These are phyloP conservation scores for Balaeniceps rex DNA, from an alignment of 2,113 vertebrate species.

Conservation along the genomic window DNA sequence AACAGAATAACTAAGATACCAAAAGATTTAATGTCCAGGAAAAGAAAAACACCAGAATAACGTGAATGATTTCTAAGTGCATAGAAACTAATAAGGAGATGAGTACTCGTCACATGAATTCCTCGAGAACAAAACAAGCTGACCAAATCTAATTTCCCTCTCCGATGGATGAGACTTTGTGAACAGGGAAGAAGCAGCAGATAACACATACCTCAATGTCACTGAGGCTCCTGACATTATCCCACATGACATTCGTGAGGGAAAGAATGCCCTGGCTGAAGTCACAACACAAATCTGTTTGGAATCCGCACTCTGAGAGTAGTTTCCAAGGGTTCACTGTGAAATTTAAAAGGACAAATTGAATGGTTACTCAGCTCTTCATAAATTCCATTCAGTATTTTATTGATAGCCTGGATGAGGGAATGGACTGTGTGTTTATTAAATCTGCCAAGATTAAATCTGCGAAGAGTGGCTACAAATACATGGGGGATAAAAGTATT, in stretches of 20 bases:
- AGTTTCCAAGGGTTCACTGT: not conserved
- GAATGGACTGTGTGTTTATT: conserved; percentile 45
- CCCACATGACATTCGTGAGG: not conserved
- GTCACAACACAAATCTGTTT: not conserved
- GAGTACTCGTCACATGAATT: not conserved
- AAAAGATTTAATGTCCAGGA: not conserved
- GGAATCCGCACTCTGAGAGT: not conserved
- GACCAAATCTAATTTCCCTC: not conserved
- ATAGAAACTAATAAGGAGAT: not conserved
- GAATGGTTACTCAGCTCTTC: conserved; percentile 30
- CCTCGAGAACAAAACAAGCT: not conserved
- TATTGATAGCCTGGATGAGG: conserved; percentile 45
- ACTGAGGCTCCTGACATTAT: not conserved
- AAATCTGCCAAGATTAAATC: conserved; percentile 59
- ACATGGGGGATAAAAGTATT: not conserved
- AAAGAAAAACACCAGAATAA: not conserved
- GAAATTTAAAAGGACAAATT: conserved; percentile 22
- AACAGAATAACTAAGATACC: not conserved
- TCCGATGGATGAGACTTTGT: not conserved
- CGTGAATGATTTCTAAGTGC: not conserved
- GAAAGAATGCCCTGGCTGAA: not conserved
- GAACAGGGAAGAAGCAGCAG: not conserved
- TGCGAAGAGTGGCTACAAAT: not conserved
- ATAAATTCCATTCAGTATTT: conserved; percentile 48
- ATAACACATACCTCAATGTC: not conserved